Percentiles rank a stretch among this genome's conserved stretches.
Evolutionary conservation across 2,113 vertebrate species (phyloP).

Genomic region (Planiliza haematocheilus): DNA sequence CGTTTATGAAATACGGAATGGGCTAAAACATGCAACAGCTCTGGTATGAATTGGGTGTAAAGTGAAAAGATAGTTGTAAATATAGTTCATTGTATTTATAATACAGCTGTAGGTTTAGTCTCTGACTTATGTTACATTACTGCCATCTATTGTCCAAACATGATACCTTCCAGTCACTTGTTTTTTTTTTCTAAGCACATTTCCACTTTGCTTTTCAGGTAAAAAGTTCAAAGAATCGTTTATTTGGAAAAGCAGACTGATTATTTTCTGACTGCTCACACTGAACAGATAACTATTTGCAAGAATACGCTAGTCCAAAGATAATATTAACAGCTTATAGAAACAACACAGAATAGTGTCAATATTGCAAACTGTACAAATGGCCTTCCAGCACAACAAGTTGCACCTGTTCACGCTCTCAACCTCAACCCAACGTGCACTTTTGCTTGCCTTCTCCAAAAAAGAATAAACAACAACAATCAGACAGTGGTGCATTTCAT

Average conservation of each 20-base stretch:
- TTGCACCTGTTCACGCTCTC: too few species aligned
- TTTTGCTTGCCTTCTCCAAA: background rate
- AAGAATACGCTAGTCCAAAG: background rate
- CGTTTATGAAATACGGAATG: too few species aligned
- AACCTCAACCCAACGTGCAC: background rate
- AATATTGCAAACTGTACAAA: too few species aligned
- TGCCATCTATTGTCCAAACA: constrained; percentile 51
- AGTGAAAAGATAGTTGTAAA: background rate
- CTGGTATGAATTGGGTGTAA: too few species aligned
- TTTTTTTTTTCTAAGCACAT: too few species aligned
- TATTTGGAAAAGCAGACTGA: background rate
- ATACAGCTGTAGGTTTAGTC: background rate
- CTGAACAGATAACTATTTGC: background rate
- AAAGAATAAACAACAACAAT: background rate
- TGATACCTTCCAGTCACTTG: background rate
- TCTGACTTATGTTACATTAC: background rate
- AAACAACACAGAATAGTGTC: too few species aligned
- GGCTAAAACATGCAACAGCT: too few species aligned
- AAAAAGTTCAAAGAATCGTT: background rate
- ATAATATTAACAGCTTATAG: background rate
- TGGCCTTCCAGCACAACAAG: too few species aligned
- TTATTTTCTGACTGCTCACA: too few species aligned
- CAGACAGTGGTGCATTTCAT: background rate
- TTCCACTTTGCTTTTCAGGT: background rate
- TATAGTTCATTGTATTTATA: background rate